Base-by-base conservation (phyloP, 2,113 vertebrate species). In the Poecile atricapillus region DNA sequence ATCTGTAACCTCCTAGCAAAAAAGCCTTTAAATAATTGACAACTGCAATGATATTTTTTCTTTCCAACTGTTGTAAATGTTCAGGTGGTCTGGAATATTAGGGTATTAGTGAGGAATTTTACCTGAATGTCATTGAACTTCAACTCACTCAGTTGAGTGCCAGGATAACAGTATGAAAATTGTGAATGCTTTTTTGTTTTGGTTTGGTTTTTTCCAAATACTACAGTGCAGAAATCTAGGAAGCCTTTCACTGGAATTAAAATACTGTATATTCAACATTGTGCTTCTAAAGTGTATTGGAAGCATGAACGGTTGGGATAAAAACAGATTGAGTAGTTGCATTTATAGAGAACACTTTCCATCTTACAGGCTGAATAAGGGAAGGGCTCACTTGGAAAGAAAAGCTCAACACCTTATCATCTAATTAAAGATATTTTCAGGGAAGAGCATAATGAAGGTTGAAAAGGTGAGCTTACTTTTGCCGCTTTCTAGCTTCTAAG, bases 1-100 rank as follows among this genome's bases (percentile, higher is more conserved):
- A 82, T 76, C 46, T 43, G 52, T 85, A 77, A 76, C 13, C 46
- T 92, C 49, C 50, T 60, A 64, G 62, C 76, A 43, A 24, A 90
- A 68, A 89, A 91, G 18, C 39, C 75, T 84, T 86, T 86, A 80
- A 81, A 71, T 90, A 94, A 80, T 74, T 93, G 88, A 87, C 67
- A 94, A 49, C 13, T 55, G 7, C 24, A 85, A 84, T 63, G 60
- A 39, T 76, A 76, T 84, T 90, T 81, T 94, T 71, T 67, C 65
- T 69, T 77, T 82, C 30, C 18, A 52, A 7, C 5, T 65, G 21
- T 56, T 89, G 56, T 73, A 87, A 89, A 53, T 65, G 11, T 88
- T 83, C 55, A 77, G 28, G 50, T 85, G 35, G 17, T 76, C 33
- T 82, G 46, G 35, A 87, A 79, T 24, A 33, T 85, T 73, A 58